Evolutionary conservation across 2,888 invertebrate genomes (phyloP).

Genomic region (Falcaria lacertinaria): DNA sequence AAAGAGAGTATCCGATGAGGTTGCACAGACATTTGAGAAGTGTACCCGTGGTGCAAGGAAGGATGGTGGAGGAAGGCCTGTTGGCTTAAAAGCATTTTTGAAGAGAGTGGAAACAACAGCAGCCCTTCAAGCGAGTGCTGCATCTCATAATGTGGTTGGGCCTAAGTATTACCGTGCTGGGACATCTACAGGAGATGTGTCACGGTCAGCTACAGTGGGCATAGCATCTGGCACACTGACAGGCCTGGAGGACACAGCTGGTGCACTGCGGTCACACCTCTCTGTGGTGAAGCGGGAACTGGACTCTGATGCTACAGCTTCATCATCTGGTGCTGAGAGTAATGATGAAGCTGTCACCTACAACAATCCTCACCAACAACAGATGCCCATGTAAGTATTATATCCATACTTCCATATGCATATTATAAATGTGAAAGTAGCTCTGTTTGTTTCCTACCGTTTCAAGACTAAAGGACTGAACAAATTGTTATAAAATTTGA

Average conservation of each 20-base stretch:
- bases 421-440: too few species aligned
- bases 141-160: conserved; percentile 52
- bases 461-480: too few species aligned
- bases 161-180: conserved; percentile 71
- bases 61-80: conserved; percentile 67
- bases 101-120: conserved; percentile 68
- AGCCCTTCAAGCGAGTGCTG: conserved; percentile 64
- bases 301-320: conserved; percentile 96
- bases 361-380: conserved; percentile 87
- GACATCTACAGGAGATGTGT: conserved; percentile 87
- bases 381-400: conserved; percentile 90
- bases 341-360: conserved; percentile 92
- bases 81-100: conserved; percentile 65
- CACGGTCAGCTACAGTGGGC: conserved; percentile 82
- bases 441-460: too few species aligned
- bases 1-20: conserved; percentile 88
- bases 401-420: too few species aligned
- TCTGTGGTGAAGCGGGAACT: conserved; percentile 86
- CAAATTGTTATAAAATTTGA: too few species aligned
- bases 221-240: conserved; percentile 82
- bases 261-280: conserved; percentile 86
- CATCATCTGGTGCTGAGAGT: conserved; percentile 96
- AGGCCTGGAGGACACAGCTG: conserved; percentile 86
- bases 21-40: conserved; percentile 82
- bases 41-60: conserved; percentile 86